A percentile compares a stretch with the other conserved stretches of the same genome.
These are phyloP conservation scores for Lasioglossum figueresi DNA, from an alignment of 2,888 invertebrate species.

Conservation along the genomic window DNA sequence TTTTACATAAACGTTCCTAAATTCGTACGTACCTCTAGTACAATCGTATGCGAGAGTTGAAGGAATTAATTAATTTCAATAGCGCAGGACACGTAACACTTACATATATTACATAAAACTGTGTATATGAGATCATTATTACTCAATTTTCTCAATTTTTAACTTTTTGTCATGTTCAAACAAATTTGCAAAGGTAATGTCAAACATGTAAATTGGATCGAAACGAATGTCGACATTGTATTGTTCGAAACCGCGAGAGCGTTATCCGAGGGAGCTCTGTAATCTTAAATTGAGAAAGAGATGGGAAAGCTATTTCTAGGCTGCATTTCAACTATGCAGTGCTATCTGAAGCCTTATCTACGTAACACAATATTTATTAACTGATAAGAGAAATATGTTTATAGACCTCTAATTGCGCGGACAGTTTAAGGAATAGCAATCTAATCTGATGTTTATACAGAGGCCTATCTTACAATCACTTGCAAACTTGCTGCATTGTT, in stretches of 20 bases:
- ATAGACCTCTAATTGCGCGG: not conserved
- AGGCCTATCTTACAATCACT: not conserved
- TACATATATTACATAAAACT: not conserved
- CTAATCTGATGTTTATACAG: not conserved
- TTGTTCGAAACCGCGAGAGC: not conserved
- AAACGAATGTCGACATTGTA: not conserved
- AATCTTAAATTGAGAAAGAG: not conserved
- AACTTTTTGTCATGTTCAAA: not conserved
- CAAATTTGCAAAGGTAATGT: not conserved
- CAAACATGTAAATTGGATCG: not conserved
- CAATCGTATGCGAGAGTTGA: not conserved
- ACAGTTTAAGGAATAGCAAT: not conserved
- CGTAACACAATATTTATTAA: constrained; percentile 9
- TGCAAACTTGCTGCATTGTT: not conserved
- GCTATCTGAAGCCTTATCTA: not conserved
- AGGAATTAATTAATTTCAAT: not conserved
- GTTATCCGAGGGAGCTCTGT: not conserved
- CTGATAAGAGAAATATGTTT: constrained; percentile 5
- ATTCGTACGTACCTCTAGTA: not conserved
- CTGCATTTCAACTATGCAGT: not conserved
- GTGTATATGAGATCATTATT: not conserved
- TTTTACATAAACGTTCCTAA: constrained; percentile 4
- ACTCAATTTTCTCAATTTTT: not conserved
- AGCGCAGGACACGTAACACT: not conserved
- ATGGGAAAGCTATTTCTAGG: constrained; percentile 10